A percentile compares a stretch with the other conserved stretches of the same genome.
phyloP scores from a whole-genome alignment of 2,797 vertebrate species.

The Oryzias dopingdopingensis region DNA sequence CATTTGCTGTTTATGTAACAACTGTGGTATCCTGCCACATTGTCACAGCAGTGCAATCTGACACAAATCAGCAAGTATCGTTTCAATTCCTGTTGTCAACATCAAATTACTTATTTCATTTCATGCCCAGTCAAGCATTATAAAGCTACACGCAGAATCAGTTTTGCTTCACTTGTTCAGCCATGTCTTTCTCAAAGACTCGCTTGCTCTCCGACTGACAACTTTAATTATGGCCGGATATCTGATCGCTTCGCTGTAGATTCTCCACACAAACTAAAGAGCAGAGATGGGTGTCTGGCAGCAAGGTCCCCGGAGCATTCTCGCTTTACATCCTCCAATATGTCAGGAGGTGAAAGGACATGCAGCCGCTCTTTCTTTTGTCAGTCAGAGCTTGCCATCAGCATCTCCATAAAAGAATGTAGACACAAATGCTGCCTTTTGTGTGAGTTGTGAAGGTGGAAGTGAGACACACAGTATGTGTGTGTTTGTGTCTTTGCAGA shows the following conservation, averaged over 20 bases:
- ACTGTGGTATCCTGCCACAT: conserved; percentile 15
- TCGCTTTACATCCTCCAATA: conserved; percentile 51
- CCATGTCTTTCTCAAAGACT: conserved; percentile 87
- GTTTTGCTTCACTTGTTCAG: conserved; percentile 93
- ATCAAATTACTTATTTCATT: conserved; percentile 99
- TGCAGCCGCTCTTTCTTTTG: conserved; percentile 31
- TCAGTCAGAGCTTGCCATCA: conserved; percentile 37
- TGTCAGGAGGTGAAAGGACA: conserved; percentile 42
- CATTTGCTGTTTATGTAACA: conserved; percentile 11
- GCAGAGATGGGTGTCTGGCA: conserved; percentile 34
- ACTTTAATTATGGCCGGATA: conserved; percentile 94
- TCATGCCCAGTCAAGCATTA: conserved; percentile 96
- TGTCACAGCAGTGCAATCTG: conserved; percentile 57
- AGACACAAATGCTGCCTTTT: conserved; percentile 33
- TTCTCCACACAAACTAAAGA: conserved; percentile 73
- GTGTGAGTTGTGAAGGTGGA: background rate
- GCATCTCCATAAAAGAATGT: conserved; percentile 29
- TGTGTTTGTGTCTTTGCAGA: background rate
- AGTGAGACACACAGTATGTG: background rate
- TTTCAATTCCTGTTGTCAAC: conserved; percentile 98
- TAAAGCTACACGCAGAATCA: conserved; percentile 91
- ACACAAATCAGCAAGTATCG: conserved; percentile 91
- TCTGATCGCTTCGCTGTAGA: conserved; percentile 88
- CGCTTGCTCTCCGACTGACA: conserved; percentile 92
- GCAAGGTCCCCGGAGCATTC: conserved; percentile 40